phyloP scores from a whole-genome alignment of 2,113 vertebrate genomes.

The Aegithalos caudatus region DNA sequence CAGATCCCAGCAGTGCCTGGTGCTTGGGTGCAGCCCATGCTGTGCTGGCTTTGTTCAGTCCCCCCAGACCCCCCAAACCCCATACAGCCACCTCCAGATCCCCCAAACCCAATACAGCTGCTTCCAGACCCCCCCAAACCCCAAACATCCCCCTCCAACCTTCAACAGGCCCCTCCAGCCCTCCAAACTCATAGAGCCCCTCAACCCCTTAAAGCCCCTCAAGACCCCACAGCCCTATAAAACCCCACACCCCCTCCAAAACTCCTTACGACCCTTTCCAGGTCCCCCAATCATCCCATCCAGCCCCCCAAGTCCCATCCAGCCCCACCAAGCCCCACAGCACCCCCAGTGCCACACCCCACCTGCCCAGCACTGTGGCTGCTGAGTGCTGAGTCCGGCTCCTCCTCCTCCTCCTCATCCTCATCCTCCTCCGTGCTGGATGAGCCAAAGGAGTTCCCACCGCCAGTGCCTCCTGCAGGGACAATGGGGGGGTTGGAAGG shows the following conservation, averaged over 20 bases:
- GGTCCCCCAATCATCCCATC: no score
- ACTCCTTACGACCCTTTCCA: neutral
- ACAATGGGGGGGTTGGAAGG: fast-evolving
- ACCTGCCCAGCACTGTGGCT: neutral
- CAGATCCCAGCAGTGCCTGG: neutral
- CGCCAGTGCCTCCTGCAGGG: neutral
- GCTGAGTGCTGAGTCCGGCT: fast-evolving
- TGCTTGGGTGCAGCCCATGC: fast-evolving
- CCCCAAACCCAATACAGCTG: neutral
- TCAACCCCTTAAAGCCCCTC: no score
- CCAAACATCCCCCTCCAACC: neutral
- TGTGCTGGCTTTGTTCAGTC: neutral
- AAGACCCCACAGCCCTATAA: neutral
- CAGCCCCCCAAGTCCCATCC: no score
- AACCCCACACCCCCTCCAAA: neutral
- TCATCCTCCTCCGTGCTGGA: neutral
- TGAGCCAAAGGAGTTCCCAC: neutral
- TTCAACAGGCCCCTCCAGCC: neutral
- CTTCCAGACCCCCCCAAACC: neutral
- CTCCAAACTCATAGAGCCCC: neutral
- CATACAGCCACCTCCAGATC: fast-evolving
- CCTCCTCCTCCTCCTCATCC: slow-evolving; percentile 28
- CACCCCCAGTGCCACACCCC: neutral
- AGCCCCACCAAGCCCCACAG: neutral
- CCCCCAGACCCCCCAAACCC: neutral